Base-by-base conservation (phyloP, 2,888 invertebrate genomes). In the Hemistola chrysoprasaria region DNA sequence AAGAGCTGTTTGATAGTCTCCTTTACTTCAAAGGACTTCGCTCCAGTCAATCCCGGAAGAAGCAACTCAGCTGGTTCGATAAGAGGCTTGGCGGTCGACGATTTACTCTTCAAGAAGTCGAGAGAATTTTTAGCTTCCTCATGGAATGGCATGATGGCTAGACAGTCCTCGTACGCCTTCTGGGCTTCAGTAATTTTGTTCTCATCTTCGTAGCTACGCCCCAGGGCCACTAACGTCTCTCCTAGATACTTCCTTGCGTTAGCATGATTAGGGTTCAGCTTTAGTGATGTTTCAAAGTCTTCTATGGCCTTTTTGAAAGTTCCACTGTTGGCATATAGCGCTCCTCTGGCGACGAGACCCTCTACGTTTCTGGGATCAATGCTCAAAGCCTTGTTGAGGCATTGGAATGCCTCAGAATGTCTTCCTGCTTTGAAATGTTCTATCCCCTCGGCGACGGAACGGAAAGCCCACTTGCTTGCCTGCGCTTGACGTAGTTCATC, bases 221-320 rank as follows among this genome's bases (percentile, higher is more conserved):
- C 98, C 32, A 95, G 85, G 0, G 97, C 98, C 0, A 97, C 95
- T 27, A 97, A 82, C 0, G 98, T 98, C 78, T 98, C 97, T 21
- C 97, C 95, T 90, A 97, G 93, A 82, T 98, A 98, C 76, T 97
- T 97, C 40, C 95, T 92, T 21, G 98, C 98, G 83, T 98, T 98
- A 1, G 94, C 94, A 79, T 98, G 98, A 50, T 93, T 95, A 1
- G 95, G 95, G 81, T 98, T 97, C 26, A 96, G 78, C 74, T 95
- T 94, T 23, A 98, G 79, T 2, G 98, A 98, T 10, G 94, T 94
- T 80, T 98, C 97, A 79, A 98, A 97, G 77, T 98, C 98, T 62
- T 96, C 95, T 53, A 98, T 95, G 0, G 98, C 98, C 73, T 96
- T 96, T 62, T 95, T 94, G 80, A 97, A 98, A 62, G 95, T 97